phyloP scores from a whole-genome alignment of 2,888 invertebrate genomes.

The Adelphocoris suturalis region DNA sequence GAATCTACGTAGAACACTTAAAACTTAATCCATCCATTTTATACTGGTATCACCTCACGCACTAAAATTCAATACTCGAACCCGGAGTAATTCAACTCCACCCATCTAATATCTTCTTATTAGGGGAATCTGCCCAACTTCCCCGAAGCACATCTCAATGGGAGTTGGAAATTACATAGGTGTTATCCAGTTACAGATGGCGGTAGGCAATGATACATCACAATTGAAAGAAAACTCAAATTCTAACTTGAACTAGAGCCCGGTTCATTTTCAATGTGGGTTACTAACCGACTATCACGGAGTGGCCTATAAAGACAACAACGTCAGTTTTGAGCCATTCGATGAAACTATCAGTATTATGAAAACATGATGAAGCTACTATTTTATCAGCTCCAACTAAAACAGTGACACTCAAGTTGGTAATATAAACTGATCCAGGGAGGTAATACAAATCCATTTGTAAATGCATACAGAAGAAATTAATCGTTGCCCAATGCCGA shows the following conservation, averaged over 20 bases:
- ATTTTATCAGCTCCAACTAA: no score
- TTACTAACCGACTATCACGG: no score
- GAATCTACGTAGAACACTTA: background rate
- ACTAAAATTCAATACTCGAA: slow-evolving; percentile 4
- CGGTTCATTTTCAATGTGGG: no score
- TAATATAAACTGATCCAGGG: no score
- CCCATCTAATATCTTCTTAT: background rate
- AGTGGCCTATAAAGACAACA: no score
- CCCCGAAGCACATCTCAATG: background rate
- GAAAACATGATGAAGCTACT: background rate
- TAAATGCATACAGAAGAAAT: background rate
- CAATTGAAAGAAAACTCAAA: no score
- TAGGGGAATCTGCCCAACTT: background rate
- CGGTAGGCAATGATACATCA: no score
- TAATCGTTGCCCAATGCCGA: background rate
- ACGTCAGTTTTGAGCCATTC: background rate
- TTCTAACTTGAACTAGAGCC: no score
- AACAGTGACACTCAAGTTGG: no score
- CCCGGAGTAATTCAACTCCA: background rate
- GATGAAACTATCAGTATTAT: background rate
- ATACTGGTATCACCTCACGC: slow-evolving; percentile 13
- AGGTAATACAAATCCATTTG: no score
- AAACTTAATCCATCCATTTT: background rate
- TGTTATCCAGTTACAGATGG: no score
- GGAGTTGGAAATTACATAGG: no score